A percentile compares a stretch with the other conserved stretches of the same genome.
Conservation (phyloP, 2,888 invertebrate genomes). For the Lepidocyrtoides sp. region DNA sequence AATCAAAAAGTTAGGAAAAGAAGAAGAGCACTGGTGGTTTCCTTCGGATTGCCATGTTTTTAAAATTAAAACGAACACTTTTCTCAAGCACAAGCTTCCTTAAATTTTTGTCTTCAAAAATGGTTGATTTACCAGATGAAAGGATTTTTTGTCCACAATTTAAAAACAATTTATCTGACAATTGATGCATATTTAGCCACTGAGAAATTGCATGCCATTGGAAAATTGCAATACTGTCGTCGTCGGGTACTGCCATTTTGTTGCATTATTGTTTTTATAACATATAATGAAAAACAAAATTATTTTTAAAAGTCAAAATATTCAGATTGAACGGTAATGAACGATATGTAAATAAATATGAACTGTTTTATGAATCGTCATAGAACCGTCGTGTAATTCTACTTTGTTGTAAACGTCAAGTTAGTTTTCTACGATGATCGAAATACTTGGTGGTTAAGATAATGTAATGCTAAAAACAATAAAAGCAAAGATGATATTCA, state of each 20-base stretch:
- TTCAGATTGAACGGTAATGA: constrained; percentile 14
- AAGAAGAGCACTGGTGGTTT: too few relatives aligned
- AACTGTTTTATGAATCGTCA: constrained; percentile 7
- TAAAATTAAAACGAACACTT: too few relatives aligned
- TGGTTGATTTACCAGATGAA: too few relatives aligned
- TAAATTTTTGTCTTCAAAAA: too few relatives aligned
- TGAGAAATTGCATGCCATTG: too few relatives aligned
- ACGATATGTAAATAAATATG: constrained; percentile 20
- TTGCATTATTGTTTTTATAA: neutral
- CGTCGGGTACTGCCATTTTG: constrained; percentile 44
- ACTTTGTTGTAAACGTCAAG: constrained; percentile 39
- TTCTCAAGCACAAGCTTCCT: too few relatives aligned
- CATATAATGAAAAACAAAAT: neutral
- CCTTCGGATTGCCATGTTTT: too few relatives aligned
- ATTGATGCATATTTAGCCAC: too few relatives aligned
- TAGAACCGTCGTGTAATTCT: constrained; percentile 4
- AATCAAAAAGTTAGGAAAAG: too few relatives aligned
- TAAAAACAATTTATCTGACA: too few relatives aligned
- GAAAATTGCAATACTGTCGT: constrained; percentile 24
- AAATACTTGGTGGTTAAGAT: constrained; percentile 33
- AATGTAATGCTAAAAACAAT: constrained; percentile 38
- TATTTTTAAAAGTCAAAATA: constrained; percentile 27
- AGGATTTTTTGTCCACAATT: too few relatives aligned
- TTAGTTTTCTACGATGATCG: constrained; percentile 65
- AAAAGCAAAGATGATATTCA: constrained; percentile 38